Evolutionary conservation across 1,140 invertebrate genomes (phyloP).

Genomic region (Bursaphelenchus mucronatus): DNA sequence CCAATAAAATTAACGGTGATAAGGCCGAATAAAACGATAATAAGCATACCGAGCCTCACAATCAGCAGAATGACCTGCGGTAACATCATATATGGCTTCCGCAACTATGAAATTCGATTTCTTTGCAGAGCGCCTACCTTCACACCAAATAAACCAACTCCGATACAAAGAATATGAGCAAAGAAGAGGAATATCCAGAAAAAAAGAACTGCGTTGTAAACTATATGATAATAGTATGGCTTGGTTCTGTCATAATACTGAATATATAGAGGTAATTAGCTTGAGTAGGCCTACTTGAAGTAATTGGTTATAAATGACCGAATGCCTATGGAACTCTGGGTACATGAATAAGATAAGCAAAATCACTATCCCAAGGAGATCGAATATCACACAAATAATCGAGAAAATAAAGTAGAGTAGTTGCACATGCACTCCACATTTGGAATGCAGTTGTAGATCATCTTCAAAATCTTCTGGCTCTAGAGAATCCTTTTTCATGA

Average conservation of each 20-base stretch:
- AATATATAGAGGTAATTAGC: constrained; percentile 2
- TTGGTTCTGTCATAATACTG: constrained; percentile 22
- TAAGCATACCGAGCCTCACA: constrained; percentile 20
- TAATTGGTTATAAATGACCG: constrained; percentile 22
- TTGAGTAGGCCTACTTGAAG: constrained; percentile 13
- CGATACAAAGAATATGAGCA: constrained; percentile 33
- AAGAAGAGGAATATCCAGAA: constrained; percentile 35
- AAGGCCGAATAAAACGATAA: constrained; percentile 24
- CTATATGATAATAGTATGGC: constrained; percentile 21
- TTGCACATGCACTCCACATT: constrained; percentile 24
- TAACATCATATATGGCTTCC: constrained; percentile 30
- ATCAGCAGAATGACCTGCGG: constrained; percentile 25
- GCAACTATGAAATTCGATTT: constrained; percentile 20
- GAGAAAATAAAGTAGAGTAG: constrained; percentile 24
- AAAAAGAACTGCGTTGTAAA: constrained; percentile 24
- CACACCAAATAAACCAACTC: constrained; percentile 29
- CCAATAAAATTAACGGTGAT: constrained; percentile 23
- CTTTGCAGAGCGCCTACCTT: constrained; percentile 15
- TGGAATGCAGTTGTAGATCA: constrained; percentile 14
- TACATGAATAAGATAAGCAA: constrained; percentile 19
- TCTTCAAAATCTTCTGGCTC: constrained; percentile 22
- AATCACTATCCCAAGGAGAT: constrained; percentile 16
- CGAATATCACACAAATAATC: constrained; percentile 7
- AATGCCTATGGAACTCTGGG: constrained; percentile 24
- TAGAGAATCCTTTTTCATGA: constrained; percentile 2